A percentile compares a stretch with the other conserved stretches of the same genome.
Evolutionary conservation across 1,140 invertebrate species (phyloP).

Genomic region (Atta texana): DNA sequence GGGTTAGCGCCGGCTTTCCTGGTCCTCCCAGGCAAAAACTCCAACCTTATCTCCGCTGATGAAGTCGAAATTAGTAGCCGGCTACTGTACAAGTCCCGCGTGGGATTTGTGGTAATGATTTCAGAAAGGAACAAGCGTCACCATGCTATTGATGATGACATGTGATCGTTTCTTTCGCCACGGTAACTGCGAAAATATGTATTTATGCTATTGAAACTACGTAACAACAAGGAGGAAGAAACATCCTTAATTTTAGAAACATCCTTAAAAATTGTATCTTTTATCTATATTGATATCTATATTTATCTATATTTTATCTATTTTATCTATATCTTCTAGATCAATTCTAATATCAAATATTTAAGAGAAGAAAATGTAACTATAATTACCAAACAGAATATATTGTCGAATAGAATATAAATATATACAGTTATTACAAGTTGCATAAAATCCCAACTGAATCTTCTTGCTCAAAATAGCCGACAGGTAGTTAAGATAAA

Average conservation of each 20-base stretch:
- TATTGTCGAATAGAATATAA: background rate
- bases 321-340: background rate
- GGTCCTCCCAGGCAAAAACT: constrained; percentile 82
- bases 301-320: no score
- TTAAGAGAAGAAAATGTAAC: background rate
- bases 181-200: background rate
- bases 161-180: background rate
- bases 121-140: constrained; percentile 43
- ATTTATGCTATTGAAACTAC: background rate
- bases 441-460: background rate
- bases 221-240: no score
- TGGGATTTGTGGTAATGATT: constrained; percentile 5
- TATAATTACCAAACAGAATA: background rate
- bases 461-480: background rate
- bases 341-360: background rate
- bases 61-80: constrained; percentile 85
- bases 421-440: background rate
- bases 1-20: constrained; percentile 67
- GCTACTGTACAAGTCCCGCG: constrained; percentile 82
- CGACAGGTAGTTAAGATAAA: background rate
- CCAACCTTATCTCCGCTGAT: constrained; percentile 84
- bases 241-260: background rate
- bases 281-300: no score
- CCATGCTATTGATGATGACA: background rate
- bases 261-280: background rate